Evolutionary conservation across 2,797 vertebrate genomes (phyloP), one percentile per base, ranked within the genome.

Genomic region (Lepus townsendii): DNA sequence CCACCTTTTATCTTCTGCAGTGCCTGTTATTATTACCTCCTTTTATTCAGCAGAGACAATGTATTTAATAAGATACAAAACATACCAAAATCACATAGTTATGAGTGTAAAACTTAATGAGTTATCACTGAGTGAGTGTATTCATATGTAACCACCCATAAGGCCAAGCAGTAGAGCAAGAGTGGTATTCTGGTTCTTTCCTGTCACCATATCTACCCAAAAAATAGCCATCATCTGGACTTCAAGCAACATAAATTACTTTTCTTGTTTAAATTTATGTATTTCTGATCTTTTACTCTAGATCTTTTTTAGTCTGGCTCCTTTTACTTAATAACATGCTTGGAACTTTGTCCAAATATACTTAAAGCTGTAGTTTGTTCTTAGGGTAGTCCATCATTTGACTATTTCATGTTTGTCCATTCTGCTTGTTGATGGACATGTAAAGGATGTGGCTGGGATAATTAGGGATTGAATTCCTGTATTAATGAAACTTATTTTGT

Each of bases 401-500:
- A 30, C 8, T 32, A 26, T 32, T 30, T 2, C 68, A 13, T 77
- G 57, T 27, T 91, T 83, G 76, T 79, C n/a, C 4, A 14, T 84
- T 80, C 30, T 79, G 13, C 17, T 85, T 85, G 2, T 62, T 85
- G 32, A 57, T 83, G 54, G 7, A 22, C n/a, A 66, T 71, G 35
- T 24, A 72, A 0, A 76, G 22, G 38, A 2, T 71, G 3, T 72
- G 62, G 24, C 22, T 27, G 3, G 20, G 1, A 14, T 87, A 76
- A 54, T 71, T 65, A 71, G 76, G 72, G 62, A 19, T 47, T 57
- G 52, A 68, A 9, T 35, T 88, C 32, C 78, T 93, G 57, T 30
- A 65, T 71, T 83, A 79, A 62, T 22, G 32, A 84, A 75, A 19
- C n/a, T 62, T 87, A 24, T 71, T 88, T 84, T 90, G 54, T 76